Evolutionary conservation across 2,113 vertebrate genomes (phyloP).

Genomic region (Etheostoma cragini): DNA sequence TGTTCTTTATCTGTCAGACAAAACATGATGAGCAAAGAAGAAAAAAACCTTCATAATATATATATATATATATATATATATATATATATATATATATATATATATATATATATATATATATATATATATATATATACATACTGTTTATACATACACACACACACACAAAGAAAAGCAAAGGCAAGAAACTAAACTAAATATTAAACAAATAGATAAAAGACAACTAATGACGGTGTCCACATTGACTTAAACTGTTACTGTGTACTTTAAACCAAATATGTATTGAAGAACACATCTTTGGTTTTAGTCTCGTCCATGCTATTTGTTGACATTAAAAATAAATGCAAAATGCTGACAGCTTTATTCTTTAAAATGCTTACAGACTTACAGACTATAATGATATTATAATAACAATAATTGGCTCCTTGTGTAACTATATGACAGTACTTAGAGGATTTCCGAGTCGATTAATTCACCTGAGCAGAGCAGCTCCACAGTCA

Average conservation of each 20-base stretch:
- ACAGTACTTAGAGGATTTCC: slow-evolving; percentile 3
- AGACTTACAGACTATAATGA: slow-evolving; percentile 8
- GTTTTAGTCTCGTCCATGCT: background rate
- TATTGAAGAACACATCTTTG: background rate
- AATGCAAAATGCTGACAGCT: background rate
- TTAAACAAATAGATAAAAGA: background rate
- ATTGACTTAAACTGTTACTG: too few relatives aligned
- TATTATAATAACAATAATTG: slow-evolving; percentile 8
- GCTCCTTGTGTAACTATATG: slow-evolving; percentile 23
- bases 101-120: too few relatives aligned
- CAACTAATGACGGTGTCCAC: background rate
- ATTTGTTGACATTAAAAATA: background rate
- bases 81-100: too few relatives aligned
- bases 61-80: too few relatives aligned
- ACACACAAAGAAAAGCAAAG: background rate
- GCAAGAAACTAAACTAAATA: background rate
- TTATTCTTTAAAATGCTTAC: slow-evolving; percentile 9
- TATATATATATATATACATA: too few relatives aligned
- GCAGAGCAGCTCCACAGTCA: slow-evolving; percentile 35
- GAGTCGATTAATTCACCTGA: slow-evolving; percentile 35
- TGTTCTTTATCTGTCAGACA: too few relatives aligned
- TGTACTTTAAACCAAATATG: background rate
- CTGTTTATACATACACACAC: too few relatives aligned
- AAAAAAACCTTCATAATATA: background rate
- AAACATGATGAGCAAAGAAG: background rate